These are phyloP conservation scores for Nasua narica DNA, from an alignment of 2,797 vertebrate species.

Conservation along the genomic window DNA sequence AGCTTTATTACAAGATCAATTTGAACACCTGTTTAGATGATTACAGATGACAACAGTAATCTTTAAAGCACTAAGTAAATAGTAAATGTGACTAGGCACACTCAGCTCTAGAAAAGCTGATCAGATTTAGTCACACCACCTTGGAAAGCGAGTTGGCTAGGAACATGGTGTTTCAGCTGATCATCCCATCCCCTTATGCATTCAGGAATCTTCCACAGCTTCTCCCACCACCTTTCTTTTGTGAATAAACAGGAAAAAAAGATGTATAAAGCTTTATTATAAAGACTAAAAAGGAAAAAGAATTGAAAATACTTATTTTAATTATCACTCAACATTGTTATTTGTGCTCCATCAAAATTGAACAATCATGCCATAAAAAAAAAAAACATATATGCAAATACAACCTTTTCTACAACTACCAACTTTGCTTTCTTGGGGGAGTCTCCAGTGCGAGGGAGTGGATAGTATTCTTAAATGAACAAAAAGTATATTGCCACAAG, in stretches of 20 bases:
- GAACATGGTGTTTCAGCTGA: slow-evolving; percentile 85
- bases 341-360: slow-evolving; percentile 26
- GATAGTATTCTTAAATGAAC: neutral
- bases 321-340: neutral
- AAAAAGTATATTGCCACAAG: neutral
- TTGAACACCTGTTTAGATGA: slow-evolving; percentile 67
- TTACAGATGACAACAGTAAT: slow-evolving; percentile 44
- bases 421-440: neutral
- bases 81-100: slow-evolving; percentile 75
- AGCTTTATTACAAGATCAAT: slow-evolving; percentile 45
- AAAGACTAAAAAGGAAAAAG: slow-evolving; percentile 41
- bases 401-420: neutral
- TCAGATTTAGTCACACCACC: slow-evolving; percentile 84
- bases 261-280: slow-evolving; percentile 69
- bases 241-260: slow-evolving; percentile 74
- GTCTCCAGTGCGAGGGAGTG: neutral
- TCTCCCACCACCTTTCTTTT: slow-evolving; percentile 88
- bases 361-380: neutral
- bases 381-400: slow-evolving; percentile 25
- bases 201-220: slow-evolving; percentile 88
- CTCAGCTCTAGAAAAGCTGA: slow-evolving; percentile 80
- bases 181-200: slow-evolving; percentile 87
- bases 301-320: slow-evolving; percentile 31
- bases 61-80: slow-evolving; percentile 68
- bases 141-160: slow-evolving; percentile 83